Percentiles rank a stretch among this genome's conserved stretches.
Conservation (phyloP, 2,888 invertebrate genomes). For the Pterostichus niger region DNA sequence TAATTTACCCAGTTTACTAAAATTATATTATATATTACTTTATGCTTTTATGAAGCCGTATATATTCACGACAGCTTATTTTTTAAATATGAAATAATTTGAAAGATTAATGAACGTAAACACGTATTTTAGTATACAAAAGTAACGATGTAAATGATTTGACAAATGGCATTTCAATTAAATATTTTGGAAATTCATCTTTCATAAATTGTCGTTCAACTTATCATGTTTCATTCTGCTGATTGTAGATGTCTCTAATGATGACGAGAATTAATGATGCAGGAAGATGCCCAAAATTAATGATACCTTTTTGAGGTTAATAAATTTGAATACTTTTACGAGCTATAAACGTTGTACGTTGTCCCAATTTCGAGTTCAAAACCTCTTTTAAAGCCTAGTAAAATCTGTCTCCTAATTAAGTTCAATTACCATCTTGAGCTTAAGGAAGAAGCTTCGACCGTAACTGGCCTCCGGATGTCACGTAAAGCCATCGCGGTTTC, state of each 20-base stretch:
- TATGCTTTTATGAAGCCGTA: no score
- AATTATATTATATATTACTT: no score
- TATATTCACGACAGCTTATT: no score
- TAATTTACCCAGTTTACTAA: no score
- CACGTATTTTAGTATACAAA: no score
- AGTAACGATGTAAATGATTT: no score
- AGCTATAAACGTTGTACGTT: neutral
- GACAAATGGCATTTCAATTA: no score
- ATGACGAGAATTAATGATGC: neutral
- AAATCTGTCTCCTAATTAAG: slow-evolving; percentile 35
- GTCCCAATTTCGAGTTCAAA: slow-evolving; percentile 15
- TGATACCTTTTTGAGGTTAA: neutral
- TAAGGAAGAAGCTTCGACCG: slow-evolving; percentile 1
- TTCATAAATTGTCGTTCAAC: no score
- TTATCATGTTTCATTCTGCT: neutral
- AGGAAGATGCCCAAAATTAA: neutral
- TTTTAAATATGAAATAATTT: no score
- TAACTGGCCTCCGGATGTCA: slow-evolving; percentile 49
- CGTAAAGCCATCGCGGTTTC: slow-evolving; percentile 33
- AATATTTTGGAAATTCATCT: no score
- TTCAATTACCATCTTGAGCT: slow-evolving; percentile 23
- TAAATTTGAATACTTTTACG: neutral
- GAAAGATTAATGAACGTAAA: no score
- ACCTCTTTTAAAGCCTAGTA: neutral
- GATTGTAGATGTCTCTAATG: neutral